Conservation (phyloP, 2,888 invertebrate genomes). For the Cactoblastis cactorum region DNA sequence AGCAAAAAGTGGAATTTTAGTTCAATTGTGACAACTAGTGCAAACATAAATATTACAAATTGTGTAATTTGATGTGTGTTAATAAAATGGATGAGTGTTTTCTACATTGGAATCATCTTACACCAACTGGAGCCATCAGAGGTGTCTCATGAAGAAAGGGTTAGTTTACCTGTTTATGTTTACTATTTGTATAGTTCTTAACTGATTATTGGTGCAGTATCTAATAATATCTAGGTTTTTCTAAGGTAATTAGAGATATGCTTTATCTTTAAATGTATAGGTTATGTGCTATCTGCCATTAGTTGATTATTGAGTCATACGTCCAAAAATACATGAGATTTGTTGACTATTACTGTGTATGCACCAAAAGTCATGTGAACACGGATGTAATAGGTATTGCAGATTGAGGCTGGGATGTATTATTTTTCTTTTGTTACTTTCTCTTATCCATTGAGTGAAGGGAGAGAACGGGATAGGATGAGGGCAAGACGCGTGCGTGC, state of each 20-base stretch:
- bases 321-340: slow-evolving; percentile 24
- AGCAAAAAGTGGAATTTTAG: slow-evolving; percentile 77
- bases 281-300: slow-evolving; percentile 47
- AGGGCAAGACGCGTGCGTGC: slow-evolving; percentile 28
- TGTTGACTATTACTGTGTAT: slow-evolving; percentile 22
- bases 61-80: slow-evolving; percentile 69
- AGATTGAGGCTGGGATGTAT: slow-evolving; percentile 60
- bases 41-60: slow-evolving; percentile 66
- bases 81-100: slow-evolving; percentile 75
- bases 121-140: slow-evolving; percentile 69
- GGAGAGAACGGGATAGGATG: slow-evolving; percentile 58
- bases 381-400: slow-evolving; percentile 41
- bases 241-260: slow-evolving; percentile 35
- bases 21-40: slow-evolving; percentile 77
- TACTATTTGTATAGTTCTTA: slow-evolving; percentile 41
- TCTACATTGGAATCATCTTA: slow-evolving; percentile 66
- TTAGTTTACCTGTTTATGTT: slow-evolving; percentile 74
- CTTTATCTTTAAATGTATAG: slow-evolving; percentile 40
- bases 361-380: slow-evolving; percentile 28
- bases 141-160: slow-evolving; percentile 79
- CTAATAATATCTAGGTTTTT: slow-evolving; percentile 43
- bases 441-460: slow-evolving; percentile 75
- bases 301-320: slow-evolving; percentile 47
- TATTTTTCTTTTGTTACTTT: slow-evolving; percentile 78
- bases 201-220: slow-evolving; percentile 32